Conservation (phyloP, 2,797 vertebrate species). For the Eurystomus glaucurus region DNA sequence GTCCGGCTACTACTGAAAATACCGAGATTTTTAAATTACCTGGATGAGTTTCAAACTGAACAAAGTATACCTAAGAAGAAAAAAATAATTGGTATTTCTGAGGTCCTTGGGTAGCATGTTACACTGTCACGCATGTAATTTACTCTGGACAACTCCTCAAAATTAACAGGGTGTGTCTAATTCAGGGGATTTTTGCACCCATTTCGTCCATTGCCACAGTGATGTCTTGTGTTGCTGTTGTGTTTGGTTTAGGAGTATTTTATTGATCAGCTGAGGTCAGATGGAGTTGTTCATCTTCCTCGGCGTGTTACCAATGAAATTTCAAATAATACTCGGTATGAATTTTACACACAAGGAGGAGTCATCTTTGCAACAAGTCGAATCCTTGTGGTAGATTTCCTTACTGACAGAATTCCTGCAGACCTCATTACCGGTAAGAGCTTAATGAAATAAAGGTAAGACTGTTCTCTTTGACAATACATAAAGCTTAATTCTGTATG, state of each 20-base stretch:
- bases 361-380: constrained; percentile 96
- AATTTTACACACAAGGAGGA: constrained; percentile 94
- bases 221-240: neutral
- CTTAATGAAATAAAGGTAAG: neutral
- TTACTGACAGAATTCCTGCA: constrained; percentile 95
- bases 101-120: neutral
- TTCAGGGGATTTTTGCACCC: neutral
- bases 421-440: constrained; percentile 92
- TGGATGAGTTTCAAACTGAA: neutral
- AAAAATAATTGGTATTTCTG: neutral
- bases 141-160: neutral
- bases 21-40: neutral
- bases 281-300: constrained; percentile 92
- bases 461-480: neutral
- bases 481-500: neutral
- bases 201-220: neutral
- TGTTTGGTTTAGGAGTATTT: constrained; percentile 90
- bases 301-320: constrained; percentile 92
- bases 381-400: constrained; percentile 97
- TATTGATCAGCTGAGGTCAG: constrained; percentile 90
- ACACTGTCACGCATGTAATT: neutral
- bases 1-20: neutral
- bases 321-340: constrained; percentile 87
- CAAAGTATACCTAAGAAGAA: neutral
- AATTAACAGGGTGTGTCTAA: neutral